phyloP scores from a whole-genome alignment of 2,113 vertebrate species.

The Erinaceus europaeus region DNA sequence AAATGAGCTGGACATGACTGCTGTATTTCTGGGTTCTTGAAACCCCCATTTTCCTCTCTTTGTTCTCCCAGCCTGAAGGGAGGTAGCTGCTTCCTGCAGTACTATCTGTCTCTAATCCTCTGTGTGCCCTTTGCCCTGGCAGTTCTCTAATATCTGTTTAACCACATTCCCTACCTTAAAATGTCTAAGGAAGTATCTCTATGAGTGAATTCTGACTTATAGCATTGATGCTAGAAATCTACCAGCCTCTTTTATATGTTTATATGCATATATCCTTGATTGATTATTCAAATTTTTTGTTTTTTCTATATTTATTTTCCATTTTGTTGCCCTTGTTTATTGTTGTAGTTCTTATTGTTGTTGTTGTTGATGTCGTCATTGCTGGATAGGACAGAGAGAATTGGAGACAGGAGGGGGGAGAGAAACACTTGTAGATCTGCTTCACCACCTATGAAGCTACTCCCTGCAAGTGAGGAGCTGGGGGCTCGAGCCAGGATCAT shows the following conservation, averaged over 20 bases:
- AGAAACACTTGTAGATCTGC: too few species aligned
- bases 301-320: too few species aligned
- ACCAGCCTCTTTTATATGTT: neutral
- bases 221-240: neutral
- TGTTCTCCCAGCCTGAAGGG: neutral
- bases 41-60: neutral
- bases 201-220: neutral
- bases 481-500: too few species aligned
- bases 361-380: too few species aligned
- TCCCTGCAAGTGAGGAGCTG: too few species aligned
- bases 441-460: too few species aligned
- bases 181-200: neutral
- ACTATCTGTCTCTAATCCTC: accelerated
- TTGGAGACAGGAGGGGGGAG: too few species aligned
- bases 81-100: neutral
- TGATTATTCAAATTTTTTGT: neutral
- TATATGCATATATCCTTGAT: neutral
- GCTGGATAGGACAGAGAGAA: too few species aligned
- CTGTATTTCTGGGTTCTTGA: neutral
- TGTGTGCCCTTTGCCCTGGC: neutral
- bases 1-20: neutral
- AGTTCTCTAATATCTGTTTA: accelerated
- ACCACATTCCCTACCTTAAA: neutral
- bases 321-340: too few species aligned
- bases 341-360: too few species aligned